These are phyloP conservation scores for Chelon auratus DNA, from an alignment of 2,797 vertebrate genomes.

Conservation along the genomic window DNA sequence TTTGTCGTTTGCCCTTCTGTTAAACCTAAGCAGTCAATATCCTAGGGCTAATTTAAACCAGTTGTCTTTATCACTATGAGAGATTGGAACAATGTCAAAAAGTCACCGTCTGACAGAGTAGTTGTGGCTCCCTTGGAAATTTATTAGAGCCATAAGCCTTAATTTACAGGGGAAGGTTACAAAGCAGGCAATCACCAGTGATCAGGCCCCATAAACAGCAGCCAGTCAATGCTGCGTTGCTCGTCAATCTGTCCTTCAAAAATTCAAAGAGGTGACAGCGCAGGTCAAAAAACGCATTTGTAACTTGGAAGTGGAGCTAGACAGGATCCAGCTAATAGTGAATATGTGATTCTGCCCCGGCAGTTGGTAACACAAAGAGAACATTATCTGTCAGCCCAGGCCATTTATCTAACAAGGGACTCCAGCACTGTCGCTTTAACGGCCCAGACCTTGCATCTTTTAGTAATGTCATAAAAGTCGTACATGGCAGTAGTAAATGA, in stretches of 20 bases:
- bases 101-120: conserved; percentile 61
- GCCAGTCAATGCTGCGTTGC: conserved; percentile 55
- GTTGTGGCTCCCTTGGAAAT: conserved; percentile 64
- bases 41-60: conserved; percentile 68
- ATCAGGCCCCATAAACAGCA: conserved; percentile 75
- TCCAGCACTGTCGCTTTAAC: conserved; percentile 10
- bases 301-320: conserved; percentile 48
- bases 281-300: conserved; percentile 64
- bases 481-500: not conserved
- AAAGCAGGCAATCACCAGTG: conserved; percentile 75
- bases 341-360: conserved; percentile 43
- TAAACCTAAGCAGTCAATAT: conserved; percentile 76
- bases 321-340: conserved; percentile 15
- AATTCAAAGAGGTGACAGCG: conserved; percentile 52
- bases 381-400: conserved; percentile 38
- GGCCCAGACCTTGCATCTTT: not conserved
- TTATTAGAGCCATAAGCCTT: conserved; percentile 75
- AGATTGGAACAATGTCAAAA: conserved; percentile 74
- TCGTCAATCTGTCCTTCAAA: conserved; percentile 71
- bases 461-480: not conserved
- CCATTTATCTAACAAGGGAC: conserved; percentile 29
- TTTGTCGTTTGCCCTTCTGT: conserved; percentile 71
- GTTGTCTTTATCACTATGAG: conserved; percentile 71
- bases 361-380: conserved; percentile 35
- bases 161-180: conserved; percentile 78